Evolutionary conservation across 2,113 vertebrate genomes (phyloP), one percentile per base, ranked within the genome.

Genomic region (Acinonyx jubatus): DNA sequence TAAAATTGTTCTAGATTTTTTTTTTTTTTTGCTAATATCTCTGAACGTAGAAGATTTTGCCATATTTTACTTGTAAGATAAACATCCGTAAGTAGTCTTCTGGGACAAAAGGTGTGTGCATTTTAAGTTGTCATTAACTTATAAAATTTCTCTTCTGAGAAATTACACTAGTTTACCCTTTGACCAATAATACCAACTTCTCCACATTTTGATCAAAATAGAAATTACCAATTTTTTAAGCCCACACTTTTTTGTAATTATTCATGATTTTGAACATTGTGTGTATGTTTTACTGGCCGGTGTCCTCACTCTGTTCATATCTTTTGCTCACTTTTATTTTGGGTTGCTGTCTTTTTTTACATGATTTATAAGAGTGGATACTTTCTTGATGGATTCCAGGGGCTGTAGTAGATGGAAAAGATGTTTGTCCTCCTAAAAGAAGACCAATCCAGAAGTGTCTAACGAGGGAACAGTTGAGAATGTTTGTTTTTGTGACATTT

Each of bases 111-210:
- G 29, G 16, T 57, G 57, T 48, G 52, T 66, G 31, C 14, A 61
- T 71, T 86, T 86, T 38, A 63, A 90, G 14, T 90, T 88, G 50
- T 38, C 66, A 52, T 11, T 89, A n/a, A 52, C 14, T 52, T 76
- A 76, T 74, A 31, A 38, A 87, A 79, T 92, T 92, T 81, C 33
- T 92, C 31, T 92, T 89, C 19, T 89, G 83, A 74, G 83, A 97
- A 91, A 89, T 89, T 38, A 45, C 21, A 33, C 41, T 79, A 21
- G 18, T 76, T 29, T 76, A 76, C 19, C 55, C 29, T 92, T 57
- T 27, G 48, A 94, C 14, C 55, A 74, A 73, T 31, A 57, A 65
- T 83, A 38, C 71, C 57, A 68, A 31, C 14, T 27, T 84, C 36
- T 89, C 25, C 15, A 89, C 31, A 74, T 36, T 36, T 61, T 36